These are phyloP conservation scores for Macrosiphum euphorbiae DNA, from an alignment of 2,888 invertebrate genomes.

Conservation along the genomic window DNA sequence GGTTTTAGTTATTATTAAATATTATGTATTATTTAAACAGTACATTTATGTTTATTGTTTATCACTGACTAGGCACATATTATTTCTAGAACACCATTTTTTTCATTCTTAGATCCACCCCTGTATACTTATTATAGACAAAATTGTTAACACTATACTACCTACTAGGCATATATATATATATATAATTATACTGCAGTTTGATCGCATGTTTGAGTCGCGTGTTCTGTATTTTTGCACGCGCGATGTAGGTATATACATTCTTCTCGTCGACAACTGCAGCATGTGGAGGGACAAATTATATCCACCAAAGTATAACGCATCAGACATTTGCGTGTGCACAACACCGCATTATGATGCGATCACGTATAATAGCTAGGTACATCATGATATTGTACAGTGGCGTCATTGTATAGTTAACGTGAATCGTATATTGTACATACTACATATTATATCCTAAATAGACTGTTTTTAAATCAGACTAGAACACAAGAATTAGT, in stretches of 20 bases:
- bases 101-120: neutral
- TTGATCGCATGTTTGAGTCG: conserved; percentile 1
- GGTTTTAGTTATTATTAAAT: neutral
- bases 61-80: neutral
- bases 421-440: neutral
- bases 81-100: neutral
- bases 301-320: neutral
- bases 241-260: neutral
- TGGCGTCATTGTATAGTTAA: neutral
- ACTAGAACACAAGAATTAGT: neutral
- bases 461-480: neutral
- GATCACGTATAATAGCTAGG: neutral
- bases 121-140: neutral
- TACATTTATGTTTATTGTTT: neutral
- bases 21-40: neutral
- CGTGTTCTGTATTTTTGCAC: neutral
- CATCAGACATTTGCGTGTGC: neutral
- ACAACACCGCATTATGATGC: neutral
- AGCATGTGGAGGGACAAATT: neutral
- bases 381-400: neutral
- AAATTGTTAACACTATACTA: neutral
- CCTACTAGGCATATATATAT: neutral
- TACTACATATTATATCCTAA: neutral
- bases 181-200: neutral
- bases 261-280: neutral